Conservation (phyloP, 2,888 invertebrate genomes). For the Dryocosmus kuriphilus region DNA sequence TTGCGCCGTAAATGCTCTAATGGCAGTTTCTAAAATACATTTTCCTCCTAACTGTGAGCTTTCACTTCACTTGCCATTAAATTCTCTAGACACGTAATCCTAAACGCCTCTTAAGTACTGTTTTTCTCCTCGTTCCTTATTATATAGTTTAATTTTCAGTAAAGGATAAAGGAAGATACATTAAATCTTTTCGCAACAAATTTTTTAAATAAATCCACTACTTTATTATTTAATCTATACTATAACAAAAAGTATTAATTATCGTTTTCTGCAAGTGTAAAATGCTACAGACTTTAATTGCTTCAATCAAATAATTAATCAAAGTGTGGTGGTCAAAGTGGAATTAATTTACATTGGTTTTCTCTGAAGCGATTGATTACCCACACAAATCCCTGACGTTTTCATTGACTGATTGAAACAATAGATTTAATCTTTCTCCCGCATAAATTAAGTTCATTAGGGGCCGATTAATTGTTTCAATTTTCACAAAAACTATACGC, state of each 20-base stretch:
- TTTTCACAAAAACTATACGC: neutral
- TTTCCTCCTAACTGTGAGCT: constrained; percentile 27
- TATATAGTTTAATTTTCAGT: neutral
- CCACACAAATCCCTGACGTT: neutral
- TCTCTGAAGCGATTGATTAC: constrained; percentile 9
- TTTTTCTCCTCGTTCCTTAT: neutral
- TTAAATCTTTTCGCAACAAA: neutral
- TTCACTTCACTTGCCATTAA: constrained; percentile 39
- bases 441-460: neutral
- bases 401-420: neutral
- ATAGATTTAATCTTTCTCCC: neutral
- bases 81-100: constrained; percentile 17
- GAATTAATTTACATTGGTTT: constrained; percentile 28
- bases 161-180: neutral
- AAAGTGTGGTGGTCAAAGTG: neutral
- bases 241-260: neutral
- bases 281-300: neutral
- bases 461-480: neutral
- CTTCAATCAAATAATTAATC: constrained; percentile 15
- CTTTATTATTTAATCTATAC: neutral
- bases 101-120: constrained; percentile 14
- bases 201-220: too few relatives aligned
- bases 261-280: neutral
- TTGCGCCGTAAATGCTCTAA: constrained; percentile 33
- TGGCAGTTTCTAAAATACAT: constrained; percentile 34